Conservation (phyloP, 2,888 invertebrate genomes). For the Oxycera nigricornis region DNA sequence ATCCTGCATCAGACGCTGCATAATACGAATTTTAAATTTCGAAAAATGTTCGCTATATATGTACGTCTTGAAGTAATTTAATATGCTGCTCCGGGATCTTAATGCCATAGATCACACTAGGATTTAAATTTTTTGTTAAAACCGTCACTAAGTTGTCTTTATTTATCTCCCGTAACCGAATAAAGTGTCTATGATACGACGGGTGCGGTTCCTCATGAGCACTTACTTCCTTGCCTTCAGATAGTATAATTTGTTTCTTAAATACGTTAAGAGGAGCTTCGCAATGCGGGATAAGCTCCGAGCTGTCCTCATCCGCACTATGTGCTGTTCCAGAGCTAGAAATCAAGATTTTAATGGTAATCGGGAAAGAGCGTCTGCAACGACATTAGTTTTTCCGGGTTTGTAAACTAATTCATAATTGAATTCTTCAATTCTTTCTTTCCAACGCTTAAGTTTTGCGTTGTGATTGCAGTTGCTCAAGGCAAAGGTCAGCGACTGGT, state of each 20-base stretch:
- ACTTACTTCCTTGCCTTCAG: slow-evolving; percentile 5
- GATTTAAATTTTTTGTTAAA: no score
- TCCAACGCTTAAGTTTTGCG: slow-evolving; percentile 22
- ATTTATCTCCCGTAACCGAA: neutral
- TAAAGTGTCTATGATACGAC: neutral
- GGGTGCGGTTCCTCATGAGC: slow-evolving; percentile 43
- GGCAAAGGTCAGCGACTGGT: neutral
- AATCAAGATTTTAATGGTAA: neutral
- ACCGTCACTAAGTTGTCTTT: slow-evolving; percentile 2
- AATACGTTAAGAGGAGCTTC: slow-evolving; percentile 46
- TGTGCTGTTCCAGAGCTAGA: slow-evolving; percentile 38
- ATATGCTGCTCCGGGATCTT: no score
- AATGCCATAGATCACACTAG: no score
- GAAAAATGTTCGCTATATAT: slow-evolving; percentile 21
- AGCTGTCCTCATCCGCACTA: slow-evolving; percentile 45
- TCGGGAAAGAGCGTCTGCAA: neutral
- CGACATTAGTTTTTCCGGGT: neutral
- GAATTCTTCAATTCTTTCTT: slow-evolving; percentile 44
- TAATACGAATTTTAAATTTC: slow-evolving; percentile 14
- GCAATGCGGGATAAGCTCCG: slow-evolving; percentile 46
- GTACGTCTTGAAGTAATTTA: no score
- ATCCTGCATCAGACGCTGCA: slow-evolving; percentile 9
- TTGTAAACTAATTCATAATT: slow-evolving; percentile 39
- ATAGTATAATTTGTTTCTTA: slow-evolving; percentile 46
- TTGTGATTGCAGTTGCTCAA: slow-evolving; percentile 8